Evolutionary conservation across 2,888 invertebrate genomes (phyloP).

Genomic region (Gortyna flavago): DNA sequence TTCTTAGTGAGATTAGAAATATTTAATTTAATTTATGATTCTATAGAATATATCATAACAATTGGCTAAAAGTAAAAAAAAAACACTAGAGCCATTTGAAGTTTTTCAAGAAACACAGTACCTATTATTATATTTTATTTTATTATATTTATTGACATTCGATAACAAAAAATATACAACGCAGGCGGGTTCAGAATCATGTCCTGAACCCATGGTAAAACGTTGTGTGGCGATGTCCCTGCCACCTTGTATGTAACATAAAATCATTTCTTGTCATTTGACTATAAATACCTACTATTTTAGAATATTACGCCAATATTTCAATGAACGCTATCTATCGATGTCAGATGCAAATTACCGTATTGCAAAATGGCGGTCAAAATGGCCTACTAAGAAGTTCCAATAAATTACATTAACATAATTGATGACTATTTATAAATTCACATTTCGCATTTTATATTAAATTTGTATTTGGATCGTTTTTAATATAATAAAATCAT

Average conservation of each 20-base stretch:
- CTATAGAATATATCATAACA: neutral
- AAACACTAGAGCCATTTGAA: neutral
- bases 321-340: constrained; percentile 19
- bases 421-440: neutral
- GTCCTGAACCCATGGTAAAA: too few species aligned
- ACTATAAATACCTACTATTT: constrained; percentile 35
- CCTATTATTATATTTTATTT: too few species aligned
- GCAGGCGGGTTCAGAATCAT: too few species aligned
- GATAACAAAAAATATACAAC: neutral
- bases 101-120: neutral
- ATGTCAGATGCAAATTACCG: neutral
- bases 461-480: neutral
- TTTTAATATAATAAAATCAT: neutral
- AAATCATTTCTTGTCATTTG: neutral
- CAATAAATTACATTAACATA: neutral
- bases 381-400: neutral
- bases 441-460: neutral
- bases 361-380: constrained; percentile 10
- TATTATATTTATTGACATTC: neutral
- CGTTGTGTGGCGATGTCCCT: too few species aligned
- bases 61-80: constrained; percentile 6
- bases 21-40: neutral
- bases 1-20: neutral
- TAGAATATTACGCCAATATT: constrained; percentile 39
- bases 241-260: neutral